Evolutionary conservation across 2,113 vertebrate genomes (phyloP), one percentile per base, ranked within the genome.

Genomic region (Mus musculus): DNA sequence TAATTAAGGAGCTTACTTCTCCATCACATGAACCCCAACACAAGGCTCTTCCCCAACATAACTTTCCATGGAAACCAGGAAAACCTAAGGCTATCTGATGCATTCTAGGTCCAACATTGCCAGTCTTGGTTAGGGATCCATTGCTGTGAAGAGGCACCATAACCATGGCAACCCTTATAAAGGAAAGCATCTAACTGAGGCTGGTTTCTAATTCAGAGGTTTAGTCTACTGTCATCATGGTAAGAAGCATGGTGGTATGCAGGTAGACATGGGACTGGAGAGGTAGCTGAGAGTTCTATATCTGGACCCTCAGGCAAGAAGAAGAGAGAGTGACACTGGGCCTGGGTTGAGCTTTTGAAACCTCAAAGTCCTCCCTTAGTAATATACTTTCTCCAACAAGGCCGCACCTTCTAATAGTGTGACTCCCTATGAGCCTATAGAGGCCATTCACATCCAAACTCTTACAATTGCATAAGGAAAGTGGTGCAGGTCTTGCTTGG

Each of bases 1-100:
- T 84, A 84, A 39, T 63, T 63, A 82, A 9, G 39, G 5, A 69
- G 4, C 54, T n/a, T 20, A 1, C 19, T 78, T 54, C 17, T 22
- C 26, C 13, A 5, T 69, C 9, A 17, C 7, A 3, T 42, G 42
- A 56, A 12, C 16, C 42, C 89, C 19, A 81, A 19, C 42, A 67
- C 13, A 39, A 16, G 17, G 28, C 24, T 24, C 56, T n/a, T 54
- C 11, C 54, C 52, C 30, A 20, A 36, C 5, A 28, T 22, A 14
- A 20, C 8, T 0, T 17, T 69, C 14, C 42, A 26, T 6, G 0
- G 16, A 39, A 10, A 67, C 26, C 0, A 1, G 7, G 49, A 77
- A 75, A 46, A 28, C 1, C 67, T 19, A 24, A 42, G 33, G 77
- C 36, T 20, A 3, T 19, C n/a, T 26, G 46, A 69, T 39, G 13